Conservation (phyloP, 2,888 invertebrate species). For the Dryobotodes eremita region DNA sequence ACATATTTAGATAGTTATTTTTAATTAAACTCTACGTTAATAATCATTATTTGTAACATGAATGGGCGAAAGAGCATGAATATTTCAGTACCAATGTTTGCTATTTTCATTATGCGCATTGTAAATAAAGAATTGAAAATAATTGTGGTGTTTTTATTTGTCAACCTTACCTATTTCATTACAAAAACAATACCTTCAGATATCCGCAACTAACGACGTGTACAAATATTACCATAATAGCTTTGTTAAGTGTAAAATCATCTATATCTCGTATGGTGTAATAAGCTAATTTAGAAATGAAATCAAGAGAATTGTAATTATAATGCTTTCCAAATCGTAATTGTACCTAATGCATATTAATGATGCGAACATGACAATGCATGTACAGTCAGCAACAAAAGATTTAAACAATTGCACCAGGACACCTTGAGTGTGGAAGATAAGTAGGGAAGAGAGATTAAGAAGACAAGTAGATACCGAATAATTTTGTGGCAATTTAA, state of each 20-base stretch:
- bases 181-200: neutral
- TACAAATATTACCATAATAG: neutral
- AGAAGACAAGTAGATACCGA: neutral
- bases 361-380: neutral
- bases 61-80: conserved; percentile 63
- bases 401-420: neutral
- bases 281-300: conserved; percentile 14
- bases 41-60: conserved; percentile 63
- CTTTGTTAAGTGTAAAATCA: neutral
- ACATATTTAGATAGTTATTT: conserved; percentile 74
- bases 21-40: conserved; percentile 64
- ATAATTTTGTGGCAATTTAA: neutral
- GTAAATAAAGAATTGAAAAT: conserved; percentile 74
- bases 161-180: neutral
- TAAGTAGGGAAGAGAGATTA: neutral
- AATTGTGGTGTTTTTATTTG: conserved; percentile 35
- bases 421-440: too few relatives aligned
- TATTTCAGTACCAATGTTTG: conserved; percentile 76
- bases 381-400: neutral
- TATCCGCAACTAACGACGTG: neutral
- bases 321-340: neutral
- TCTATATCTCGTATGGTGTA: neutral
- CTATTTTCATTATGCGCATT: conserved; percentile 76
- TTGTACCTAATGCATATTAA: conserved; percentile 22
- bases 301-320: conserved; percentile 17